These are phyloP conservation scores for Heliconius nattereri DNA, from an alignment of 1,140 invertebrate genomes.

Conservation along the genomic window DNA sequence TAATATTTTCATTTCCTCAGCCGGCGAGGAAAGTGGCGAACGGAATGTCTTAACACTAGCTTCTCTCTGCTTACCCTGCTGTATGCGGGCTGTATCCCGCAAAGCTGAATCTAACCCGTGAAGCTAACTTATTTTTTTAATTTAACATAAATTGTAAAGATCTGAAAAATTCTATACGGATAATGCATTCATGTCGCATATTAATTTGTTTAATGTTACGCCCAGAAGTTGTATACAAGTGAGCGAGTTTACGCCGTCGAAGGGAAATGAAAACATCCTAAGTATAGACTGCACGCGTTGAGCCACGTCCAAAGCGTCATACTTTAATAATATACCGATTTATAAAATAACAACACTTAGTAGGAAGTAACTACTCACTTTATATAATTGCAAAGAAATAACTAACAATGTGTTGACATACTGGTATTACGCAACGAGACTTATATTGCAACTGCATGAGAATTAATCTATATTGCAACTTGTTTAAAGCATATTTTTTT, in stretches of 20 bases:
- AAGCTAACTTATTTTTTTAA: not conserved
- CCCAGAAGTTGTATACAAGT: conserved; percentile 27
- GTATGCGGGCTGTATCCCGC: no score
- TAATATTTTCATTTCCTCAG: no score
- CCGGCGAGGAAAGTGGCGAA: no score
- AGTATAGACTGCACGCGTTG: conserved; percentile 45
- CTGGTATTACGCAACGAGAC: not conserved
- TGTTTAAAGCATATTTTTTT: not conserved
- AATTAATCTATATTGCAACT: conserved; percentile 2
- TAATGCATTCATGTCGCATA: not conserved
- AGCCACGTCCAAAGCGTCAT: conserved; percentile 31
- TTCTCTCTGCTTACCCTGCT: no score
- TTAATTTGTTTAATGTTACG: conserved; percentile 32
- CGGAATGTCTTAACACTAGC: no score
- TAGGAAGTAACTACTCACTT: not conserved
- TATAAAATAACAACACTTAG: conserved; percentile 27
- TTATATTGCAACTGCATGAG: not conserved
- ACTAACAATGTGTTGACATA: conserved; percentile 5
- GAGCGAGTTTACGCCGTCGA: conserved; percentile 45
- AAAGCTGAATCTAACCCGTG: no score
- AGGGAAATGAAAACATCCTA: conserved; percentile 59
- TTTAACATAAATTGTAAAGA: not conserved
- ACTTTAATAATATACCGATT: conserved; percentile 42
- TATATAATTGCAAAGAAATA: not conserved
- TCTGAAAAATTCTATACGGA: not conserved